A percentile compares a stretch with the other conserved stretches of the same genome.
phyloP scores from a whole-genome alignment of 1,140 invertebrate species.

The Eciton burchellii region DNA sequence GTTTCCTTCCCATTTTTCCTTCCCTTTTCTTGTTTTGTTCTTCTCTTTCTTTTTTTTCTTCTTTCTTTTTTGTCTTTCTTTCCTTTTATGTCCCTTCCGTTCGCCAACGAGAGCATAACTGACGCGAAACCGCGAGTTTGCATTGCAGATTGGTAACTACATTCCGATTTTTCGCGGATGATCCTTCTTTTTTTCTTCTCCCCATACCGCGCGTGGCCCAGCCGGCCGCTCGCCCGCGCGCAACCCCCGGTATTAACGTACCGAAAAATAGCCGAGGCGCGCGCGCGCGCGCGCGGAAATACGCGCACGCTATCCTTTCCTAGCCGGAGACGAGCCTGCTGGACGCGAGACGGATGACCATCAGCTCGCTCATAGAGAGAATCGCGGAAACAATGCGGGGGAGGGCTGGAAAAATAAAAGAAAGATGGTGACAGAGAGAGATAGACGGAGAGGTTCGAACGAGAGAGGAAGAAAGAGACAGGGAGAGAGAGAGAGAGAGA shows the following conservation, averaged over 20 bases:
- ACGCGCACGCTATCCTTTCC: slow-evolving; percentile 3
- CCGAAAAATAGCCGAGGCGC: slow-evolving; percentile 52
- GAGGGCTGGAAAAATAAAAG: slow-evolving; percentile 39
- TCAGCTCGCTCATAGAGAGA: slow-evolving; percentile 35
- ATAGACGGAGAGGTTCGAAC: background rate
- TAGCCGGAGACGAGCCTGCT: background rate
- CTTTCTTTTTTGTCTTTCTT: background rate
- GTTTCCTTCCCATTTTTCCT: slow-evolving; percentile 14
- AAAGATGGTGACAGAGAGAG: background rate
- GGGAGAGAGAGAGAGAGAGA: background rate
- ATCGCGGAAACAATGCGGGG: slow-evolving; percentile 2
- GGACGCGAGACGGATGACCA: slow-evolving; percentile 15
- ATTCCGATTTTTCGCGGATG: slow-evolving; percentile 73
- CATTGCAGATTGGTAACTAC: slow-evolving; percentile 77
- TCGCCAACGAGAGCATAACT: slow-evolving; percentile 62
- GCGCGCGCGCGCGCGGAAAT: background rate
- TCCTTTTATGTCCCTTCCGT: slow-evolving; percentile 18
- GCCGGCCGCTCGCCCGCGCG: background rate
- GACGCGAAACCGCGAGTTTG: slow-evolving; percentile 72
- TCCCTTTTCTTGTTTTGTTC: background rate
- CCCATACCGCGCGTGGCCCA: slow-evolving; percentile 39
- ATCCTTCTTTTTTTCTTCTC: slow-evolving; percentile 73
- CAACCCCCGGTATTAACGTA: slow-evolving; percentile 8
- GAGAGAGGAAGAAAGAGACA: slow-evolving; percentile 15
- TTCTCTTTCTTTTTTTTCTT: background rate